These are phyloP conservation scores for Smittia aterrima DNA, from an alignment of 2,888 invertebrate genomes.

Conservation along the genomic window DNA sequence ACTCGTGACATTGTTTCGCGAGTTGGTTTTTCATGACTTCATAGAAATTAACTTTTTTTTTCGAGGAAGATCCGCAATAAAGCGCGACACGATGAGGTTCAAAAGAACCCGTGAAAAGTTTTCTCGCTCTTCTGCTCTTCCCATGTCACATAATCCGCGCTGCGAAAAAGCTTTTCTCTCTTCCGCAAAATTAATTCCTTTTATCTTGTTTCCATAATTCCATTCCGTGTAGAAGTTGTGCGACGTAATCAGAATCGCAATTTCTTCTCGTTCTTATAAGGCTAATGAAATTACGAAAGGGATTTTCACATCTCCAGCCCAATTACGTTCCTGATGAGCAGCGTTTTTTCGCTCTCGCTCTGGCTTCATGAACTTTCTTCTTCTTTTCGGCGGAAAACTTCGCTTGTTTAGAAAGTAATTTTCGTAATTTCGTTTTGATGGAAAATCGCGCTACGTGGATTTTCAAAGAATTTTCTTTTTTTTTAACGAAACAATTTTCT, in stretches of 20 bases:
- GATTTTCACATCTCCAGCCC: slow-evolving; percentile 12
- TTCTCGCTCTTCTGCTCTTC: background rate
- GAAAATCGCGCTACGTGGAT: background rate
- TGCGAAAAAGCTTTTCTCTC: background rate
- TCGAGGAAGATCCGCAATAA: background rate
- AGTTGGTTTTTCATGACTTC: background rate
- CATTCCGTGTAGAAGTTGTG: background rate
- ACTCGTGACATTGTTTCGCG: background rate
- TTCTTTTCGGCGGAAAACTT: background rate
- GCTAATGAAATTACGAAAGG: slow-evolving; percentile 8
- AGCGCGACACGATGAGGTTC: background rate
- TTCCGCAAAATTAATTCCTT: slow-evolving; percentile 31
- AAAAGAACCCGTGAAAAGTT: slow-evolving; percentile 9
- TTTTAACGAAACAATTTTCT: background rate
- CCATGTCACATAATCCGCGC: slow-evolving; percentile 3
- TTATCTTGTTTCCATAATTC: slow-evolving; percentile 26
- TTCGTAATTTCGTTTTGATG: background rate
- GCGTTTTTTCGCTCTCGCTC: background rate
- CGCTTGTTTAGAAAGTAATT: background rate
- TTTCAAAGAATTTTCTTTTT: background rate
- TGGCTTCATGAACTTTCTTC: background rate
- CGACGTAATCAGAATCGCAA: slow-evolving; percentile 3
- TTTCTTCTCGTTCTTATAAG: background rate
- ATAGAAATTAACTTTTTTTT: background rate
- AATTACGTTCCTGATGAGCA: slow-evolving; percentile 19